A percentile compares a stretch with the other conserved stretches of the same genome.
These are phyloP conservation scores for Eilema sororculum DNA, from an alignment of 2,888 invertebrate species.

Conservation along the genomic window DNA sequence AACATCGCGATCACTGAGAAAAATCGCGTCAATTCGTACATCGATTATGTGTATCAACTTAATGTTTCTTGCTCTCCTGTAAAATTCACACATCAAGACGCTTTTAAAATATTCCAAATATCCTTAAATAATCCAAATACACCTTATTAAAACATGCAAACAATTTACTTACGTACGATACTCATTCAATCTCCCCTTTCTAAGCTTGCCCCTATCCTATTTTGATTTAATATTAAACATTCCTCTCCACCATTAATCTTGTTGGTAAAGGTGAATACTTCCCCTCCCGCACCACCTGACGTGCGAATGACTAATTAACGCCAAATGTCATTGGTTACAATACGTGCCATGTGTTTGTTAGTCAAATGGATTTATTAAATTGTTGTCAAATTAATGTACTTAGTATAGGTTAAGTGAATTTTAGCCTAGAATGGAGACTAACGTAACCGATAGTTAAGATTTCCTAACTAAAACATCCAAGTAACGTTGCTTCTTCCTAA, in stretches of 20 bases:
- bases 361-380: slow-evolving; percentile 14
- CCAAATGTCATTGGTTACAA: slow-evolving; percentile 61
- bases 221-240: slow-evolving; percentile 61
- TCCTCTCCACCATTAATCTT: slow-evolving; percentile 65
- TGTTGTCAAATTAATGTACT: not conserved
- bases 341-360: slow-evolving; percentile 47
- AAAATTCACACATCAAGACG: too few species aligned
- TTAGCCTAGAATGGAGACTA: not conserved
- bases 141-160: slow-evolving; percentile 18
- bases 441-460: not conserved
- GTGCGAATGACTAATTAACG: slow-evolving; percentile 65
- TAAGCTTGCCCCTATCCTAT: slow-evolving; percentile 32
- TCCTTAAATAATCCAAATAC: not conserved
- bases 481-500: too few species aligned
- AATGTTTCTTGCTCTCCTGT: too few species aligned
- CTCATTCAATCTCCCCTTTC: slow-evolving; percentile 26
- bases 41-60: too few species aligned
- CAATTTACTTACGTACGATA: slow-evolving; percentile 6
- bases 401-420: not conserved
- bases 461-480: too few species aligned
- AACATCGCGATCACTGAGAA: not conserved
- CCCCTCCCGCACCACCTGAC: slow-evolving; percentile 52
- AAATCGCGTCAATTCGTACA: too few species aligned
- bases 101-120: too few species aligned
- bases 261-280: slow-evolving; percentile 49